Conservation (phyloP, 2,888 invertebrate genomes). For the Polydrusus tereticollis region DNA sequence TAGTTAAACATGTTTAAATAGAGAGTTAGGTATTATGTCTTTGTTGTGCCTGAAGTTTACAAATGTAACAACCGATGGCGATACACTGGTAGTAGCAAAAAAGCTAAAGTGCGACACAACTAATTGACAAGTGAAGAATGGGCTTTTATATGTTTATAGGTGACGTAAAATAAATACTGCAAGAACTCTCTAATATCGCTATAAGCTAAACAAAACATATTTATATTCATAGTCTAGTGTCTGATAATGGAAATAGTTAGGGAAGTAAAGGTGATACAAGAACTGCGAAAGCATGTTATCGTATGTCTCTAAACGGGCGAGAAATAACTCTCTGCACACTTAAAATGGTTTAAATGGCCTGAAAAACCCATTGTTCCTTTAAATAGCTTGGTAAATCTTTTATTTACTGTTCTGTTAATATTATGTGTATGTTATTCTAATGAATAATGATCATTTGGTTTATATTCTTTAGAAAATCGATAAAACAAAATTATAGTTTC, state of each 20-base stretch:
- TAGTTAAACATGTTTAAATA: neutral
- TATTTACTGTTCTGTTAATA: neutral
- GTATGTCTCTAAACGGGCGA: neutral
- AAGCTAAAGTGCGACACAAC: too few species aligned
- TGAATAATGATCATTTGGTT: neutral
- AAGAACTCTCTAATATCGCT: neutral
- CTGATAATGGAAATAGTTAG: neutral
- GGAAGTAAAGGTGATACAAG: constrained; percentile 1
- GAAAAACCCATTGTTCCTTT: constrained; percentile 17
- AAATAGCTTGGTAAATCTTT: constrained; percentile 13
- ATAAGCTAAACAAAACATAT: neutral
- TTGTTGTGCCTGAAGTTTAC: too few species aligned
- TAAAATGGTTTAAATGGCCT: constrained; percentile 22
- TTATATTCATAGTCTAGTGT: neutral
- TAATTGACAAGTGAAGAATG: too few species aligned
- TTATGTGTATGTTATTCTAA: neutral
- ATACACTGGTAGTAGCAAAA: too few species aligned
- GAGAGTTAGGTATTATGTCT: too few species aligned
- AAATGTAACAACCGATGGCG: too few species aligned
- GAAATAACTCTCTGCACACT: constrained; percentile 2
- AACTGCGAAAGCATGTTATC: constrained; percentile 16
- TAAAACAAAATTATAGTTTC: too few species aligned
- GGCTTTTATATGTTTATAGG: too few species aligned
- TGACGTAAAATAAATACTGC: neutral
- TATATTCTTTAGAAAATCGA: neutral